phyloP scores from a whole-genome alignment of 2,797 vertebrate genomes.

The Hyperoplus immaculatus region DNA sequence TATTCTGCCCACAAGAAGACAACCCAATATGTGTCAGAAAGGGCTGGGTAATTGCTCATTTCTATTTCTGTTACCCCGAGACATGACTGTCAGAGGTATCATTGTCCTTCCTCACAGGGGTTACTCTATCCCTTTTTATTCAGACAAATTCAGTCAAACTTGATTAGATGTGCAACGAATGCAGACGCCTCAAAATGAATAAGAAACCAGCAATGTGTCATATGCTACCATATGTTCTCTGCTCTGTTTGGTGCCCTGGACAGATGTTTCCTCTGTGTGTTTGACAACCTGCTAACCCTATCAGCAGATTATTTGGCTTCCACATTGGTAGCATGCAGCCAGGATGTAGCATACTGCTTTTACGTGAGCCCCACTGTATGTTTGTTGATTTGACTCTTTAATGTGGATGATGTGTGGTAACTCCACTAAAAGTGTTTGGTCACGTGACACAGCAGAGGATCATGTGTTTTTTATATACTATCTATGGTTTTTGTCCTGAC shows the following conservation, averaged over 20 bases:
- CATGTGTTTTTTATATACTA: slow-evolving; percentile 23
- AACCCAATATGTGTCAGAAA: slow-evolving; percentile 41
- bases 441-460: slow-evolving; percentile 46
- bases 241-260: slow-evolving; percentile 16
- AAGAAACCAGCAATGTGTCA: background rate
- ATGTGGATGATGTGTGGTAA: slow-evolving; percentile 21
- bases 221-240: background rate
- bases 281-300: slow-evolving; percentile 30
- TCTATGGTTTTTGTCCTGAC: too few species aligned
- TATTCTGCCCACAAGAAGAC: slow-evolving; percentile 36
- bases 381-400: slow-evolving; percentile 24
- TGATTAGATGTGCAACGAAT: slow-evolving; percentile 5
- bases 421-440: slow-evolving; percentile 45
- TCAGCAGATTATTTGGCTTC: slow-evolving; percentile 1
- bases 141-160: slow-evolving; percentile 4
- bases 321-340: background rate
- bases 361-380: slow-evolving; percentile 14
- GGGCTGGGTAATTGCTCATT: slow-evolving; percentile 54
- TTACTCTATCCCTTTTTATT: background rate
- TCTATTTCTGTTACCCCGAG: slow-evolving; percentile 49
- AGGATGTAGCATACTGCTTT: slow-evolving; percentile 30
- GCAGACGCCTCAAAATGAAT: background rate
- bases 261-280: slow-evolving; percentile 29
- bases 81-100: slow-evolving; percentile 32
- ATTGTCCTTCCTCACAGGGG: slow-evolving; percentile 1